phyloP scores from a whole-genome alignment of 2,888 invertebrate genomes.

The Coelinius sp. region DNA sequence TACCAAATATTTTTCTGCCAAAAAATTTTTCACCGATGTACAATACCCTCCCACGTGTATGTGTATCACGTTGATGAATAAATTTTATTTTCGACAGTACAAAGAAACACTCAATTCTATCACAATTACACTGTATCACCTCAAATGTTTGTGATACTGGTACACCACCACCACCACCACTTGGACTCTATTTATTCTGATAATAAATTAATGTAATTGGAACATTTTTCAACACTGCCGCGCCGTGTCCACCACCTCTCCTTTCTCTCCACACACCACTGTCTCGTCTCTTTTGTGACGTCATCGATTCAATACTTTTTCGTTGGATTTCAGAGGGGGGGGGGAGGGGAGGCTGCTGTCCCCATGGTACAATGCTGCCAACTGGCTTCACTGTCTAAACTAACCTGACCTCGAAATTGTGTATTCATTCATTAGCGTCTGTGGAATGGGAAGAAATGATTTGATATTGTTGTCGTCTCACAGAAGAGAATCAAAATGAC shows the following conservation, averaged over 20 bases:
- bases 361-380: neutral
- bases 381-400: too few species aligned
- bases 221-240: slow-evolving; percentile 63
- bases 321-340: neutral
- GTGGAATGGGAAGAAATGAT: too few species aligned
- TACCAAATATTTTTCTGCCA: slow-evolving; percentile 35
- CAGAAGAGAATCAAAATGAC: neutral
- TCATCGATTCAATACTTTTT: slow-evolving; percentile 70
- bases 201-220: slow-evolving; percentile 62
- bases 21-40: slow-evolving; percentile 28
- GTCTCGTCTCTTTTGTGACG: slow-evolving; percentile 68
- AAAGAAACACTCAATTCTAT: neutral
- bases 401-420: too few species aligned
- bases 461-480: too few species aligned
- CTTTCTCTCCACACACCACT: slow-evolving; percentile 58
- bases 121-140: neutral
- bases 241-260: slow-evolving; percentile 56
- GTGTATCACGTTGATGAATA: slow-evolving; percentile 32
- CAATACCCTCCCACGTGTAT: slow-evolving; percentile 31
- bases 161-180: slow-evolving; percentile 41
- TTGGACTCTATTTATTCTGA: slow-evolving; percentile 56
- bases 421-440: too few species aligned
- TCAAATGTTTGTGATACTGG: neutral
- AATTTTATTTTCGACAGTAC: neutral
- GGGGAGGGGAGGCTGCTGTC: neutral